Evolutionary conservation across 1,140 invertebrate genomes (phyloP).

Genomic region (Sinonovacula constricta): DNA sequence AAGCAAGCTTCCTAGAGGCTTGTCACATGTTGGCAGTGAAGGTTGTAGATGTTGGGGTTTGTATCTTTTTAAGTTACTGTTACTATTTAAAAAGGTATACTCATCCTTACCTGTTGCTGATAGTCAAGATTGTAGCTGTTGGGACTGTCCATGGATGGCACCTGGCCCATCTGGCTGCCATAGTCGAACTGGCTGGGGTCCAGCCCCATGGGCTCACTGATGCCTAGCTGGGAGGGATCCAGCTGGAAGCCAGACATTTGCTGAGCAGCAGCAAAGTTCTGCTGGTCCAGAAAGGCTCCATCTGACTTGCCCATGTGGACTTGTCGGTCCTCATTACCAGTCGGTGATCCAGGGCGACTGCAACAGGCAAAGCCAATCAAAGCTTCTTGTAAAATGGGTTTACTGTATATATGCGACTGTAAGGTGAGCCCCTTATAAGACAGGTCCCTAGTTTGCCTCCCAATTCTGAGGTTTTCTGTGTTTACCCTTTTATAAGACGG

Average conservation of each 20-base stretch:
- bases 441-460: too few species aligned
- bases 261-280: constrained; percentile 58
- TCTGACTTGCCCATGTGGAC: constrained; percentile 47
- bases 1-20: too few species aligned
- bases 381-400: too few species aligned
- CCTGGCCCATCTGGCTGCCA: constrained; percentile 68
- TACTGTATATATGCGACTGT: too few species aligned
- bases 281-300: constrained; percentile 62
- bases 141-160: constrained; percentile 79
- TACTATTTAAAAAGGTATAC: too few species aligned
- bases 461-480: too few species aligned
- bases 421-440: too few species aligned
- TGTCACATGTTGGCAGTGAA: too few species aligned
- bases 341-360: constrained; percentile 93
- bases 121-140: constrained; percentile 78
- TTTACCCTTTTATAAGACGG: too few species aligned
- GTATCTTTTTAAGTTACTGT: too few species aligned
- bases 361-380: too few species aligned
- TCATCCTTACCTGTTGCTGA: constrained; percentile 71
- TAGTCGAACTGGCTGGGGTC: constrained; percentile 78
- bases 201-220: constrained; percentile 75
- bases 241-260: constrained; percentile 69
- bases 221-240: constrained; percentile 65
- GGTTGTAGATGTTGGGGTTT: too few species aligned
- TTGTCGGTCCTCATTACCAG: constrained; percentile 90